These are phyloP conservation scores for Tragelaphus buxtoni DNA, from an alignment of 2,113 vertebrate species.

Conservation along the genomic window DNA sequence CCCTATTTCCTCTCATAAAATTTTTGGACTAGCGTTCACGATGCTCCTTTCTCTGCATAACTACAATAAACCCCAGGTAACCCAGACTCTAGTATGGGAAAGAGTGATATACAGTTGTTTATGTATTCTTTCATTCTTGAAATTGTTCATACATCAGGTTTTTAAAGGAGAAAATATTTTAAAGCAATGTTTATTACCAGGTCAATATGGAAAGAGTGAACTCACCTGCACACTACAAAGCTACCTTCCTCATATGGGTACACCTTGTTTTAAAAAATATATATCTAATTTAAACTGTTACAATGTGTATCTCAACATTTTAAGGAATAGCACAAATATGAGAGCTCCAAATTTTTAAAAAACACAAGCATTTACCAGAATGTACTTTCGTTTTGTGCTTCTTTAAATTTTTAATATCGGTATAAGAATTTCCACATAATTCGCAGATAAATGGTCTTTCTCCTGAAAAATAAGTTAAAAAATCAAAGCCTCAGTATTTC, in stretches of 20 bases:
- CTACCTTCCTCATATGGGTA: neutral
- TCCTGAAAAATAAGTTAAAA: slow-evolving; percentile 79
- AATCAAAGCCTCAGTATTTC: slow-evolving; percentile 47
- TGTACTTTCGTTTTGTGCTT: slow-evolving; percentile 96
- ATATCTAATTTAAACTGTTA: neutral
- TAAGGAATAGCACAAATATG: neutral
- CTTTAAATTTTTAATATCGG: slow-evolving; percentile 96
- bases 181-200: neutral
- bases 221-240: slow-evolving; percentile 32
- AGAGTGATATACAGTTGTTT: neutral
- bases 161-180: slow-evolving; percentile 24
- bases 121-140: neutral
- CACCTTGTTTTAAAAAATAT: neutral
- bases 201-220: slow-evolving; percentile 17
- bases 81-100: neutral
- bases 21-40: neutral
- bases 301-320: neutral
- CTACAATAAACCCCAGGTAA: neutral
- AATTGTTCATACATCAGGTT: neutral
- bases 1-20: neutral
- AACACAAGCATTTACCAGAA: slow-evolving; percentile 80
- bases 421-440: slow-evolving; percentile 95
- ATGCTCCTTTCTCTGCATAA: neutral
- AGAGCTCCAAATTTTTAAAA: neutral
- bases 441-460: slow-evolving; percentile 95